Evolutionary conservation across 1,140 invertebrate genomes (phyloP), one percentile per base, ranked within the genome.

Genomic region (Orchestia grillus): DNA sequence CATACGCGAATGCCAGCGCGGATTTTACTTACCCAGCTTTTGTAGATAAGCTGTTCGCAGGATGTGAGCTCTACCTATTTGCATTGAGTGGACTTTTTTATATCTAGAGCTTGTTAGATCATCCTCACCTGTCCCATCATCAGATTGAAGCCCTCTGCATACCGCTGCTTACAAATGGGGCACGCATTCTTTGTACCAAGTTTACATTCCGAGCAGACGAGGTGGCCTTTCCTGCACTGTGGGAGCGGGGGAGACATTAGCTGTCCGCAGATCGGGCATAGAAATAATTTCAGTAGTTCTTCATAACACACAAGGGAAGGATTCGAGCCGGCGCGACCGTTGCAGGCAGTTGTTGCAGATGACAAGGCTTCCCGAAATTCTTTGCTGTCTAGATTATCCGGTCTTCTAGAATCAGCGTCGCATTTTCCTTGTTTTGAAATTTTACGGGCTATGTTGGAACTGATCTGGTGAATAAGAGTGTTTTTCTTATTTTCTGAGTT

Each of bases 131-230:
- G 92, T 44, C 44, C 92, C 92, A 94, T 94, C 92, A 94, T 94
- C 11, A 94, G 4, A 47, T 94, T 94, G 92, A 15, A 94, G 92
- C 92, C 92, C 23, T 94, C 92, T 23, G 92, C 92, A 40, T 94
- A 94, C 15, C 92, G 92, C 44, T 94, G 92, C 44, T 94, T 94
- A 44, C 92, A 94, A n/a, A 94, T 47, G 92, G 92, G 92, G 44
- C 92, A 94, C 19, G 44, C 92, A 44, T 94, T 94, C 44, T 94
- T 94, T 0, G 92, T 44, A 47, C 44, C 19, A 94, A 94, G 43
- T 45, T 94, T 94, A 94, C 92, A 94, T 47, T 94, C 43, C 40
- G 92, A 94, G 36, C 92, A 94, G 16, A 94, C 44, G 44, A 94
- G 43, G 44, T 94, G 92, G 40, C 92, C 92, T 94, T 94, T 94